A percentile compares a stretch with the other conserved stretches of the same genome.
Conservation (phyloP, 2,888 invertebrate genomes). For the Xestia rhomboidea region DNA sequence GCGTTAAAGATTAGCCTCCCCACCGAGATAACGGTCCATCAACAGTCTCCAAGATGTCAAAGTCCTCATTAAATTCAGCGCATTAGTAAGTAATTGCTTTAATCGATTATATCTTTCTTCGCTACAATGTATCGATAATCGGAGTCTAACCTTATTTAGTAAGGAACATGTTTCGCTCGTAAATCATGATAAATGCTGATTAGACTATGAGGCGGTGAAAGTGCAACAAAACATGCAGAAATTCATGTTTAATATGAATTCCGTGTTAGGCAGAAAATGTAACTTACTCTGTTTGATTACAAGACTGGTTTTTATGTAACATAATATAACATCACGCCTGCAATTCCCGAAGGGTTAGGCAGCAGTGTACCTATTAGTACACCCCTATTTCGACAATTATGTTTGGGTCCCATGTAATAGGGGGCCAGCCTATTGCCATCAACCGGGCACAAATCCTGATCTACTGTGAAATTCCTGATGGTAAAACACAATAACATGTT, state of each 20-base stretch:
- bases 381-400: too few species aligned
- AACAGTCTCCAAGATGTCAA: constrained; percentile 28
- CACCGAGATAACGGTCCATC: constrained; percentile 41
- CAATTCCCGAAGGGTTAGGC: too few species aligned
- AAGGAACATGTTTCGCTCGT: constrained; percentile 25
- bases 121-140: constrained; percentile 60
- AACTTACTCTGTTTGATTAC: neutral
- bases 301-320: neutral
- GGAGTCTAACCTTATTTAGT: constrained; percentile 46
- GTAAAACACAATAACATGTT: too few species aligned
- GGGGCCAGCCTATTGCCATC: too few species aligned
- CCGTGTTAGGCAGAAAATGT: neutral
- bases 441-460: too few species aligned
- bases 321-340: too few species aligned
- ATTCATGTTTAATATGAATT: neutral
- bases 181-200: constrained; percentile 42
- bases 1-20: neutral
- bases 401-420: too few species aligned
- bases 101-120: constrained; percentile 44
- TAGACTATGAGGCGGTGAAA: constrained; percentile 17
- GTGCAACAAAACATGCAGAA: neutral
- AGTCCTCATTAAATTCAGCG: constrained; percentile 38
- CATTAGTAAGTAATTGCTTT: constrained; percentile 52
- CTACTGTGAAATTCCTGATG: too few species aligned
- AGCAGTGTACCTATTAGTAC: too few species aligned